Conservation (phyloP, 2,797 vertebrate genomes). For the Melopsittacus undulatus region DNA sequence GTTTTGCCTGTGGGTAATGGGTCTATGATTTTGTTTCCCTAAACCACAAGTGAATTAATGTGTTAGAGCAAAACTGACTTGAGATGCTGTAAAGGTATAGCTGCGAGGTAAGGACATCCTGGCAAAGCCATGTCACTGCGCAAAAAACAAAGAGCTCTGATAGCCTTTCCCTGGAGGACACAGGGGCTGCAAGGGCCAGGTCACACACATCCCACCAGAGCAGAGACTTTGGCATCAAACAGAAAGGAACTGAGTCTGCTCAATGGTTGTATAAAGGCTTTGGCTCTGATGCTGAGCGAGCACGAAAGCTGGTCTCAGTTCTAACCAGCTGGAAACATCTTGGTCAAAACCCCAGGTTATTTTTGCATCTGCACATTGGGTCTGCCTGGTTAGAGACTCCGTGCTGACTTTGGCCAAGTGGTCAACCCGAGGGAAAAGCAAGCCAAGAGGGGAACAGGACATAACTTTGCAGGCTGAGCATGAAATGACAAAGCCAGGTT, state of each 20-base stretch:
- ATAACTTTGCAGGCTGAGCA: constrained; percentile 14
- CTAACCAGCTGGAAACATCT: not conserved
- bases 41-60: not conserved
- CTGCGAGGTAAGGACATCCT: not conserved
- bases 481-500: constrained; percentile 40
- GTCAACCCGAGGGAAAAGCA: constrained; percentile 21
- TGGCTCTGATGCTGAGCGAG: not conserved
- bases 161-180: not conserved
- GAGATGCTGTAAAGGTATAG: not conserved
- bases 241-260: not conserved
- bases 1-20: fast-evolving
- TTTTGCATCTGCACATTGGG: constrained; percentile 18
- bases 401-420: constrained; percentile 22
- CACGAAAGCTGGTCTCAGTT: constrained; percentile 4
- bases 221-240: not conserved
- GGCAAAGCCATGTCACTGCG: not conserved
- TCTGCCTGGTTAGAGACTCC: constrained; percentile 8
- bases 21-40: not conserved
- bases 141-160: not conserved
- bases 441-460: constrained; percentile 41
- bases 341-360: constrained; percentile 35
- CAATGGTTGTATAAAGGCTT: not conserved
- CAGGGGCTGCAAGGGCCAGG: not conserved
- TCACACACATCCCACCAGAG: not conserved
- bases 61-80: not conserved